phyloP scores from a whole-genome alignment of 1,140 invertebrate genomes.

The Matsumurasca onukii region DNA sequence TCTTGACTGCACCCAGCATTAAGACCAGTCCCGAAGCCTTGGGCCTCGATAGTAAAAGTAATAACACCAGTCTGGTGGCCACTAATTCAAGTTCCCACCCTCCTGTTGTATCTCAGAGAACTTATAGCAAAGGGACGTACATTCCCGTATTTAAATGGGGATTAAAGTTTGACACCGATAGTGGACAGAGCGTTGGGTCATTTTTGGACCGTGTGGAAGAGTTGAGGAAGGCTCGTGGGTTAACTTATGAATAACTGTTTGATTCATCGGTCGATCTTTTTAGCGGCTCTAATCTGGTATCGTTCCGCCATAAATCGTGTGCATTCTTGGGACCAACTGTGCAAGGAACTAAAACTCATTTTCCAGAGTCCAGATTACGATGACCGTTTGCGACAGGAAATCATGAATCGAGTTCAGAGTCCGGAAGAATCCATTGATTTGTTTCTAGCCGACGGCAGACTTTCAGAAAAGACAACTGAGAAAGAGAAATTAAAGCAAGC shows the following conservation, averaged over 20 bases:
- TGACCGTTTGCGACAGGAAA: neutral
- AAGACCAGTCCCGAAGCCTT: too few relatives aligned
- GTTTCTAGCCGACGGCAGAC: neutral
- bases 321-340: neutral
- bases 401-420: neutral
- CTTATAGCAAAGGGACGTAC: neutral
- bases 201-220: neutral
- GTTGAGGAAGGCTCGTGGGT: neutral
- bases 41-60: too few relatives aligned
- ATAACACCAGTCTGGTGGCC: too few relatives aligned
- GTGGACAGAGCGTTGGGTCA: neutral
- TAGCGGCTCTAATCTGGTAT: neutral
- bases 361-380: conserved; percentile 12
- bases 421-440: conserved; percentile 1
- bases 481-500: neutral
- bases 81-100: too few relatives aligned
- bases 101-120: too few relatives aligned
- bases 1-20: too few relatives aligned
- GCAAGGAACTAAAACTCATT: neutral
- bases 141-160: neutral
- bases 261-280: conserved; percentile 2
- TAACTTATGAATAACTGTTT: neutral
- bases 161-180: conserved; percentile 30
- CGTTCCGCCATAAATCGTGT: neutral
- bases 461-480: neutral